Percentiles rank a stretch among this genome's conserved stretches.
Conservation (phyloP, 2,113 vertebrate genomes). For the Argyrosomus japonicus region DNA sequence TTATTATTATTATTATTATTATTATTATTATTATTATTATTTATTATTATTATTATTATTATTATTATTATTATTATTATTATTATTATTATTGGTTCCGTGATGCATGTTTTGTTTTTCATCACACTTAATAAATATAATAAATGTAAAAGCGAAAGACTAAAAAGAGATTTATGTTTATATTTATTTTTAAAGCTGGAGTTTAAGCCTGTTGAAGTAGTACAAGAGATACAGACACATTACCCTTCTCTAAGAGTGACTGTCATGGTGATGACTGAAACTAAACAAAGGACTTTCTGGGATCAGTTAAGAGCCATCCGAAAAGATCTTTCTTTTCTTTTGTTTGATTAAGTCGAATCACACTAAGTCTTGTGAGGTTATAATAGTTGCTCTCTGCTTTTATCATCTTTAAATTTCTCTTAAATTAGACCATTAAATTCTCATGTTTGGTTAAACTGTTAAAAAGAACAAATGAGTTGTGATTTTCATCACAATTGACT, state of each 20-base stretch:
- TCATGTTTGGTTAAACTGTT: background rate
- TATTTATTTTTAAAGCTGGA: too few species aligned
- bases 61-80: too few species aligned
- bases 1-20: too few species aligned
- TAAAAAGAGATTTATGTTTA: background rate
- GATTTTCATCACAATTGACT: background rate
- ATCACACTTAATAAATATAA: background rate
- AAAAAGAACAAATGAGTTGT: too few species aligned
- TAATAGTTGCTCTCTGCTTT: too few species aligned
- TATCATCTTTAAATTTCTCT: too few species aligned
- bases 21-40: too few species aligned
- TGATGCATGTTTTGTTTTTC: constrained; percentile 26
- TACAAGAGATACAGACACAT: background rate
- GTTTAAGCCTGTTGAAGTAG: background rate
- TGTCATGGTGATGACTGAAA: background rate
- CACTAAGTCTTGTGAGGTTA: too few species aligned
- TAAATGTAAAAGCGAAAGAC: background rate
- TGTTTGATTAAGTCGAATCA: too few species aligned
- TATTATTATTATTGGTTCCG: background rate
- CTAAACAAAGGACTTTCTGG: background rate
- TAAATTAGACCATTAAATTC: too few species aligned
- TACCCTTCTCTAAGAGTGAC: background rate
- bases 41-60: too few species aligned
- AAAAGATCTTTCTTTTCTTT: background rate
- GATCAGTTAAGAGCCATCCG: background rate